Evolutionary conservation across 2,113 vertebrate species (phyloP).

Genomic region (Pelecanus crispus): DNA sequence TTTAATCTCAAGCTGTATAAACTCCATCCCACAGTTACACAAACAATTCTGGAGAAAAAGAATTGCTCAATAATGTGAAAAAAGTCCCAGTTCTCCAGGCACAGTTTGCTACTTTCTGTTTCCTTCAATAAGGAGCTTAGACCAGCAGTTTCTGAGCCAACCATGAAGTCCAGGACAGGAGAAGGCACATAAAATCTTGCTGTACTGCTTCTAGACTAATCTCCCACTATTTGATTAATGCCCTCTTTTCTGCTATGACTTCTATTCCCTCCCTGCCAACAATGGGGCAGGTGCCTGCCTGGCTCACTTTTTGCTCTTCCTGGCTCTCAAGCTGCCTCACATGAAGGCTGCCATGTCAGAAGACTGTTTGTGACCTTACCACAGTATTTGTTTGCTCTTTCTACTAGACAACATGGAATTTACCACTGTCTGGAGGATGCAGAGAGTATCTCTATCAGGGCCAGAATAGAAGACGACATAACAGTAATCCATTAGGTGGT

Average conservation of each 20-base stretch:
- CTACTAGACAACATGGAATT: neutral
- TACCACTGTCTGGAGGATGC: neutral
- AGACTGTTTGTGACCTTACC: neutral
- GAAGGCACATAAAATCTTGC: neutral
- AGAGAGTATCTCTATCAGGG: neutral
- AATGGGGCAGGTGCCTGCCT: neutral
- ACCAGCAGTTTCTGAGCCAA: neutral
- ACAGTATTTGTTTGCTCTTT: neutral
- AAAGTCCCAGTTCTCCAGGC: neutral
- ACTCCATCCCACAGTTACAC: neutral
- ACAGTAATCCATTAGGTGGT: neutral
- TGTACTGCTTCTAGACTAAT: neutral
- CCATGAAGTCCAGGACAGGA: neutral
- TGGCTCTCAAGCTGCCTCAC: neutral
- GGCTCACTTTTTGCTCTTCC: neutral
- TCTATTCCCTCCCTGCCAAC: neutral
- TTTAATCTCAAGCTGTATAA: neutral
- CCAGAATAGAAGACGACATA: rapidly evolving
- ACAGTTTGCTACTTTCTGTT: neutral
- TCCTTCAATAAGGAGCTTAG: neutral
- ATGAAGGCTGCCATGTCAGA: neutral
- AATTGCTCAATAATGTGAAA: neutral
- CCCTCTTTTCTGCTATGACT: neutral
- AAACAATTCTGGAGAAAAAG: neutral
- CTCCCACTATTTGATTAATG: neutral